Percentiles rank a stretch among this genome's conserved stretches.
These are phyloP conservation scores for Myathropa florea DNA, from an alignment of 2,888 invertebrate genomes.

Conservation along the genomic window DNA sequence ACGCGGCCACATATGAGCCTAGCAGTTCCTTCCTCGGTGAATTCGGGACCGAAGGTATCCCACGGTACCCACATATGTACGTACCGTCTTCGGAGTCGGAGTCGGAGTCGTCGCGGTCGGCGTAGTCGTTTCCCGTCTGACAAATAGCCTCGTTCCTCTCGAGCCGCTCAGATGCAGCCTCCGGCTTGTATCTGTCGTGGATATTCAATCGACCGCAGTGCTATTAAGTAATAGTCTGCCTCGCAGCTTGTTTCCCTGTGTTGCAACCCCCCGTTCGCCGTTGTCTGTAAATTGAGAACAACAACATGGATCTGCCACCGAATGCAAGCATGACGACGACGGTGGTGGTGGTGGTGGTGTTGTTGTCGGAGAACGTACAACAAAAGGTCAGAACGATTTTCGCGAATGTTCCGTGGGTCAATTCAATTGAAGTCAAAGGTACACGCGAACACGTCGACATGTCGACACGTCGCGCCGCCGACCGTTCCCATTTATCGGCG, in stretches of 20 bases:
- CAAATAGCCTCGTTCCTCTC: slow-evolving; percentile 52
- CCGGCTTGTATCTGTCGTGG: slow-evolving; percentile 25
- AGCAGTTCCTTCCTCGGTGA: slow-evolving; percentile 59
- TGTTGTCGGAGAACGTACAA: not conserved
- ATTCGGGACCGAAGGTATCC: slow-evolving; percentile 45
- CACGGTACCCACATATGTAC: slow-evolving; percentile 42
- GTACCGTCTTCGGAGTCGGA: not conserved
- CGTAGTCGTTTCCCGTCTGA: slow-evolving; percentile 57
- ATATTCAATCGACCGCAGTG: slow-evolving; percentile 65
- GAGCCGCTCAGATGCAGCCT: slow-evolving; percentile 23
- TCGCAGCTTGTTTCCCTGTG: slow-evolving; percentile 29
- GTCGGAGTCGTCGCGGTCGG: not conserved
- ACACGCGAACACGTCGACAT: slow-evolving; percentile 7
- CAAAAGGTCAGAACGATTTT: slow-evolving; percentile 45
- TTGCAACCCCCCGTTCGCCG: slow-evolving; percentile 33
- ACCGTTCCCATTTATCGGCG: not conserved
- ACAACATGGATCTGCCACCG: slow-evolving; percentile 15
- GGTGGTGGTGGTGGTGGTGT: not conserved
- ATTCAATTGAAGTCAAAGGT: slow-evolving; percentile 65
- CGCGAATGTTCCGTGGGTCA: slow-evolving; percentile 44
- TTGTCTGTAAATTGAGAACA: slow-evolving; percentile 48
- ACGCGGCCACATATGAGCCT: slow-evolving; percentile 12
- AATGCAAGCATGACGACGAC: not conserved
- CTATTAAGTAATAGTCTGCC: slow-evolving; percentile 67
- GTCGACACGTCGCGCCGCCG: not conserved